These are phyloP conservation scores for Antedon mediterranea DNA, from an alignment of 53 echinoderm and acorn worm genomes.

Conservation along the genomic window DNA sequence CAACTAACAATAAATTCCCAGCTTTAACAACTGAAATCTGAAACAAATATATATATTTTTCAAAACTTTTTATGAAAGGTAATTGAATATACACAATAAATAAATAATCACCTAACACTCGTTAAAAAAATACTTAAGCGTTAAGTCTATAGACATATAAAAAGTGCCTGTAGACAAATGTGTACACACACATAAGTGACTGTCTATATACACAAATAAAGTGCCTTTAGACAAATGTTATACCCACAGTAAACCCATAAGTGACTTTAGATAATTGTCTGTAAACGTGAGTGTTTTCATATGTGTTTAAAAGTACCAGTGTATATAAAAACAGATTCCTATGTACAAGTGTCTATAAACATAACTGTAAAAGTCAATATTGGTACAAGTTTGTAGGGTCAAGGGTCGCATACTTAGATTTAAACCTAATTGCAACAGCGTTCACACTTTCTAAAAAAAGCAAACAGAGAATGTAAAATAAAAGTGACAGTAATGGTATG, in stretches of 20 bases:
- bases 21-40: neutral
- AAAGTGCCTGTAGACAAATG: neutral
- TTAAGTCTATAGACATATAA: neutral
- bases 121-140: neutral
- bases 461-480: too few relatives aligned
- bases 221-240: neutral
- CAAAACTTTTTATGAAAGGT: neutral
- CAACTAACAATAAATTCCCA: neutral
- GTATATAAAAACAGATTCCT: too few relatives aligned
- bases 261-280: neutral
- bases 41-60: neutral
- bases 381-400: neutral
- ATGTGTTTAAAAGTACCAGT: too few relatives aligned
- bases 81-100: neutral
- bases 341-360: too few relatives aligned
- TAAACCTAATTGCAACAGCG: too few relatives aligned
- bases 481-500: too few relatives aligned
- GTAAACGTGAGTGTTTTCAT: neutral
- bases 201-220: neutral
- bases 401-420: neutral
- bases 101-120: neutral
- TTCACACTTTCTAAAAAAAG: too few relatives aligned
- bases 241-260: neutral
- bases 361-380: too few relatives aligned
- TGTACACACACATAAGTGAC: neutral